phyloP scores from a whole-genome alignment of 2,113 vertebrate species.

The Chroicocephalus ridibundus region DNA sequence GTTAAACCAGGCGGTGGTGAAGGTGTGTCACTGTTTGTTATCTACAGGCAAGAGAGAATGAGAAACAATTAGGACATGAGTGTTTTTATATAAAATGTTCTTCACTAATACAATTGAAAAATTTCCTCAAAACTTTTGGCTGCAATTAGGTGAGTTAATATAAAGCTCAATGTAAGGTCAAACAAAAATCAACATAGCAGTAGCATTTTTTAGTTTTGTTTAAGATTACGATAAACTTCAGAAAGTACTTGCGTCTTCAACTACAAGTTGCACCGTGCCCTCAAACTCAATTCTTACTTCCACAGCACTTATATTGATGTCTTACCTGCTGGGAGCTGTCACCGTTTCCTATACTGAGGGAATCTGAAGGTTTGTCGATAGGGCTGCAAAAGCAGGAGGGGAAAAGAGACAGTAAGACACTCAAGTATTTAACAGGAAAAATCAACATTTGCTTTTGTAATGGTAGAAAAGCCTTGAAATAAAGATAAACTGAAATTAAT shows the following conservation, averaged over 20 bases:
- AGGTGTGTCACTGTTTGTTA: conserved; percentile 91
- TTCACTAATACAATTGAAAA: background rate
- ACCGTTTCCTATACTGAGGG: conserved; percentile 93
- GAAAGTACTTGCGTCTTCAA: background rate
- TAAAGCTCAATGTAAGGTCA: background rate
- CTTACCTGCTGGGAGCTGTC: conserved; percentile 94
- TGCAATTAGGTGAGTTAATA: background rate
- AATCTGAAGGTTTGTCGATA: conserved; percentile 94
- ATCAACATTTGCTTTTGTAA: background rate
- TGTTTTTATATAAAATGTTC: background rate
- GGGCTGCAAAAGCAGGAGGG: conserved; percentile 81
- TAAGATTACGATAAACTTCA: background rate
- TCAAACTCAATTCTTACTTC: background rate
- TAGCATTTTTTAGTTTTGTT: background rate
- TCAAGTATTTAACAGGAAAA: background rate
- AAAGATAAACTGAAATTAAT: background rate
- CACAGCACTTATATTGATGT: background rate
- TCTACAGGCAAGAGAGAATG: conserved; percentile 71
- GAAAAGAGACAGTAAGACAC: conserved; percentile 31
- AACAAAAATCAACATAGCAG: background rate
- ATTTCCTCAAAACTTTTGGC: background rate
- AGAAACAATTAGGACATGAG: background rate
- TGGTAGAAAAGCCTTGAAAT: background rate
- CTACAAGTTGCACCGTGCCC: background rate
- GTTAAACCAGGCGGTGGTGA: conserved; percentile 96